Percentiles rank a stretch among this genome's conserved stretches.
phyloP scores from a whole-genome alignment of 1,140 invertebrate genomes.

The Ditylenchus dipsaci region DNA sequence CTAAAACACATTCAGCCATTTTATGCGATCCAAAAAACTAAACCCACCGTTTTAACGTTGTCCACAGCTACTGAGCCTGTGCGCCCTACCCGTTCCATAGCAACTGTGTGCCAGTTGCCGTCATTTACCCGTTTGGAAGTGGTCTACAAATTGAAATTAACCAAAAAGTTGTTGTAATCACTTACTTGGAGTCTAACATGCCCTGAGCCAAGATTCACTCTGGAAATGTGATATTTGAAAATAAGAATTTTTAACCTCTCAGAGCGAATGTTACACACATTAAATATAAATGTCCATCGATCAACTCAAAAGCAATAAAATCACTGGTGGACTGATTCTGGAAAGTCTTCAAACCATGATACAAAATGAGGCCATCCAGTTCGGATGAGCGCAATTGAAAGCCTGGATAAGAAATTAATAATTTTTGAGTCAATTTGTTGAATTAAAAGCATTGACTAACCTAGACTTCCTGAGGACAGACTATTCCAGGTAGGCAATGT shows the following conservation, averaged over 20 bases:
- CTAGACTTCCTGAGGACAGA: constrained; percentile 50
- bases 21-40: too few relatives aligned
- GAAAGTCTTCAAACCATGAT: constrained; percentile 75
- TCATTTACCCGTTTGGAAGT: constrained; percentile 79
- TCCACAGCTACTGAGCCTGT: constrained; percentile 84
- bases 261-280: constrained; percentile 62
- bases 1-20: too few relatives aligned
- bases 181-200: constrained; percentile 69
- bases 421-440: not conserved
- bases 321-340: constrained; percentile 65
- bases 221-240: not conserved
- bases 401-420: constrained; percentile 28
- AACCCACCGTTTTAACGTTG: constrained; percentile 70
- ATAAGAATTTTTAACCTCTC: not conserved
- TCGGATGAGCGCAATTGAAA: constrained; percentile 78
- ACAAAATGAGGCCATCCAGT: constrained; percentile 83
- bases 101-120: constrained; percentile 81
- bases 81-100: constrained; percentile 71
- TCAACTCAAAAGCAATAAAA: constrained; percentile 84
- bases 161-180: not conserved
- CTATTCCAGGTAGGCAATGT: constrained; percentile 53
- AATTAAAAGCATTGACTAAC: constrained; percentile 28
- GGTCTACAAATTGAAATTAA: constrained; percentile 61
- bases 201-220: constrained; percentile 81
- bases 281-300: constrained; percentile 85